phyloP scores from a whole-genome alignment of 2,797 vertebrate species.

The Aplochiton taeniatus region DNA sequence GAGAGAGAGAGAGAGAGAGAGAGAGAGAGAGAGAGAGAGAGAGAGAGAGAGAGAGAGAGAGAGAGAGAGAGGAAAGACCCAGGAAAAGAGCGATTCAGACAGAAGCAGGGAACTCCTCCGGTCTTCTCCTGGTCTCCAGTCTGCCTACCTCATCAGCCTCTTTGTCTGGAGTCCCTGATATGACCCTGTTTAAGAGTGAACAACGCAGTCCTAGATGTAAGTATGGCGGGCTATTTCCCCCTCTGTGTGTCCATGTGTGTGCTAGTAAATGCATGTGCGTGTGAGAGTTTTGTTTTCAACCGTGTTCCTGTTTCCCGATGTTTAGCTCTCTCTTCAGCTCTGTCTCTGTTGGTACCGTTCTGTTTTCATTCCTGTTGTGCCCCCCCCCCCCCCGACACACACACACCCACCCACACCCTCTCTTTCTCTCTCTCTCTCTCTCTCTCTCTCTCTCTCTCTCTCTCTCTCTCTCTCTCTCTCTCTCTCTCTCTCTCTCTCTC shows the following conservation, averaged over 20 bases:
- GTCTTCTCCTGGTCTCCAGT: constrained; percentile 18
- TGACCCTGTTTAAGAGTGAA: constrained; percentile 78
- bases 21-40: constrained; percentile 9
- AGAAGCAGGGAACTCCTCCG: constrained; percentile 28
- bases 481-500: no score
- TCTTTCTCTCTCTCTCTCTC: no score
- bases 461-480: no score
- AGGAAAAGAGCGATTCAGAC: constrained; percentile 10
- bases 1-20: constrained; percentile 11
- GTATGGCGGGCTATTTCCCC: constrained; percentile 43
- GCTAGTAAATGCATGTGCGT: constrained; percentile 15
- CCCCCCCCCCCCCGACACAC: no score
- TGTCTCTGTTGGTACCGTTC: no score
- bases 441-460: no score
- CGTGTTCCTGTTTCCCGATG: no score
- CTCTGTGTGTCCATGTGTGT: constrained; percentile 11
- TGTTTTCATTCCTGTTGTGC: no score
- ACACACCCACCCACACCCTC: no score
- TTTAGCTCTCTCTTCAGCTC: no score
- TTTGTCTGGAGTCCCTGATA: constrained; percentile 66
- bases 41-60: constrained; percentile 45
- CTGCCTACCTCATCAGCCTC: constrained; percentile 30
- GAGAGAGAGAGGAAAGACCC: constrained; percentile 8
- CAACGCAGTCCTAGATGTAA: constrained; percentile 76
- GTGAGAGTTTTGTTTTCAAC: constrained; percentile 6